Evolutionary conservation across 2,888 invertebrate genomes (phyloP).

Genomic region (Folsomia manolachei): DNA sequence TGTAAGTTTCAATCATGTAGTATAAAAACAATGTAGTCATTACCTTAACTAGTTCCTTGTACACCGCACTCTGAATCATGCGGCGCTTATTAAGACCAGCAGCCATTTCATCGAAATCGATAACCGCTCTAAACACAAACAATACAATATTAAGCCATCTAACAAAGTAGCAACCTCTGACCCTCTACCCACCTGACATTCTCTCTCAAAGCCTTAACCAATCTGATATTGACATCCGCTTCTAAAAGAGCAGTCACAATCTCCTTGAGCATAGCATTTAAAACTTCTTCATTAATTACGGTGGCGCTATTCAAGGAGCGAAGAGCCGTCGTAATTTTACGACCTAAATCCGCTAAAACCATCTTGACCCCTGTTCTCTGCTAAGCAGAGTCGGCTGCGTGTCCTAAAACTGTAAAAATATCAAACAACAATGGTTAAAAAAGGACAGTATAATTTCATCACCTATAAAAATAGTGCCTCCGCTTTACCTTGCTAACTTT

Average conservation of each 20-base stretch:
- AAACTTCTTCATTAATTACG: slow-evolving; percentile 96
- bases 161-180: background rate
- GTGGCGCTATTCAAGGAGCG: slow-evolving; percentile 97
- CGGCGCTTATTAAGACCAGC: slow-evolving; percentile 95
- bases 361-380: slow-evolving; percentile 59
- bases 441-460: too few relatives aligned
- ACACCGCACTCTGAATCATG: slow-evolving; percentile 98
- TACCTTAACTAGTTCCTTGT: slow-evolving; percentile 95
- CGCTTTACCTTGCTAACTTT: too few relatives aligned
- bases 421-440: too few relatives aligned
- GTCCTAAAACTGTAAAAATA: too few relatives aligned
- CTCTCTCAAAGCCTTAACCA: slow-evolving; percentile 92
- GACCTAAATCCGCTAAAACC: slow-evolving; percentile 99
- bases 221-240: slow-evolving; percentile 90
- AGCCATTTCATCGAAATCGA: slow-evolving; percentile 99
- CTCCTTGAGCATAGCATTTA: slow-evolving; percentile 98
- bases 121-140: slow-evolving; percentile 68
- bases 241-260: slow-evolving; percentile 95
- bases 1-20: background rate
- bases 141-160: background rate
- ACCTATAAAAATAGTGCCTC: too few relatives aligned
- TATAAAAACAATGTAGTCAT: background rate
- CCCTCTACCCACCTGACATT: slow-evolving; percentile 69
- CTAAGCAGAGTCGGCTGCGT: too few relatives aligned
- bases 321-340: slow-evolving; percentile 97